A percentile compares a stretch with the other conserved stretches of the same genome.
These are phyloP conservation scores for Craterocephalus amniculus DNA, from an alignment of 2,797 vertebrate genomes.

Conservation along the genomic window DNA sequence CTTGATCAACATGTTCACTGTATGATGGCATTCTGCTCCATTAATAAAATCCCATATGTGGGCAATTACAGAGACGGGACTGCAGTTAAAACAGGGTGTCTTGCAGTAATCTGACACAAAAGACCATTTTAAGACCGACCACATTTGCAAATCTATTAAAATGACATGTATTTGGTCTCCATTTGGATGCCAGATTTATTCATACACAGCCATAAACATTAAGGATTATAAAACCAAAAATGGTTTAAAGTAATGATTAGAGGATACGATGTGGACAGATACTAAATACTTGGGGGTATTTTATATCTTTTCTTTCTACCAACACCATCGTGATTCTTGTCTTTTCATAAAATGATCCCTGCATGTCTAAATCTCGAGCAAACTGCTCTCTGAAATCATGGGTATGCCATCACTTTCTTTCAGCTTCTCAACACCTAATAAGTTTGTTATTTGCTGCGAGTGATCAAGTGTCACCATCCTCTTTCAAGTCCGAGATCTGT, in stretches of 20 bases:
- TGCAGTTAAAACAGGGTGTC: slow-evolving; percentile 58
- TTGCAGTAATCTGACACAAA: slow-evolving; percentile 61
- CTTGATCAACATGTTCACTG: slow-evolving; percentile 79
- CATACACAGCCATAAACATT: slow-evolving; percentile 35
- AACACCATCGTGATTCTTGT: slow-evolving; percentile 55
- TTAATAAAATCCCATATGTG: slow-evolving; percentile 84
- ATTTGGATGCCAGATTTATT: slow-evolving; percentile 40
- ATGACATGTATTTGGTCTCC: slow-evolving; percentile 14
- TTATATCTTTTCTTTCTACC: slow-evolving; percentile 35
- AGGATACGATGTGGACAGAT: slow-evolving; percentile 34
- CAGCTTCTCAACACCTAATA: slow-evolving; percentile 45
- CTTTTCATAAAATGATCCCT: slow-evolving; percentile 52
- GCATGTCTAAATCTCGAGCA: slow-evolving; percentile 16
- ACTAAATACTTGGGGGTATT: slow-evolving; percentile 16
- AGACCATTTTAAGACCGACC: slow-evolving; percentile 48
- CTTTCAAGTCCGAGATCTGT: slow-evolving; percentile 20
- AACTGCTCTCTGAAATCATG: slow-evolving; percentile 34
- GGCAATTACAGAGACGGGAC: slow-evolving; percentile 73
- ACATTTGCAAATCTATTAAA: slow-evolving; percentile 51
- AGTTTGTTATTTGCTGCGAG: slow-evolving; percentile 52
- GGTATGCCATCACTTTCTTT: slow-evolving; percentile 43
- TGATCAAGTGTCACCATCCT: slow-evolving; percentile 32
- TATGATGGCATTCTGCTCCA: slow-evolving; percentile 80
- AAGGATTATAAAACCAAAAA: slow-evolving; percentile 27
- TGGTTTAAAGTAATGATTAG: slow-evolving; percentile 40